A percentile compares a stretch with the other conserved stretches of the same genome.
These are phyloP conservation scores for Podotricha telesiphe DNA, from an alignment of 2,888 invertebrate species.

Conservation along the genomic window DNA sequence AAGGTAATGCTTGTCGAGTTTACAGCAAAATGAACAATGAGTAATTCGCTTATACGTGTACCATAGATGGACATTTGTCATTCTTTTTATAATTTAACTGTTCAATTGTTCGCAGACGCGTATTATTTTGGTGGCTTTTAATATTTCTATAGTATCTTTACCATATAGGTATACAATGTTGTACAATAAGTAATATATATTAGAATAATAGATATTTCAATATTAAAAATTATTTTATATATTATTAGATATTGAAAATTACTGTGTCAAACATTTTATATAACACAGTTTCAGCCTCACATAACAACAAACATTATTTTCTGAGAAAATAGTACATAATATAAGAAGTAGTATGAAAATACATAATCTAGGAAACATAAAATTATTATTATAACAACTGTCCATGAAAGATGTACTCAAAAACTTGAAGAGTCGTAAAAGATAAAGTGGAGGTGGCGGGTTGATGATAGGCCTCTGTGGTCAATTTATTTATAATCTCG, in stretches of 20 bases:
- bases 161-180: not conserved
- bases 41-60: constrained; percentile 67
- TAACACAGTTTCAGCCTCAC: not conserved
- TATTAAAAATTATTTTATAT: no score
- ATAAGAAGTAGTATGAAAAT: constrained; percentile 61
- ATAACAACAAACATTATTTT: not conserved
- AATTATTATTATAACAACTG: constrained; percentile 73
- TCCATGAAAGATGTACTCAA: constrained; percentile 63
- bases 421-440: constrained; percentile 76
- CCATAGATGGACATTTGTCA: constrained; percentile 53
- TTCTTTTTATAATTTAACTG: constrained; percentile 40
- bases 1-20: constrained; percentile 23
- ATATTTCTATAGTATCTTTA: not conserved
- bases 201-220: not conserved
- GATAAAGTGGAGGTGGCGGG: constrained; percentile 71
- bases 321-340: constrained; percentile 44
- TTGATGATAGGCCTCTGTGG: constrained; percentile 68
- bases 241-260: no score
- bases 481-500: constrained; percentile 82
- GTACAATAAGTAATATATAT: not conserved
- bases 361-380: constrained; percentile 55
- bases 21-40: constrained; percentile 60
- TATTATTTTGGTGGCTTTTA: constrained; percentile 15
- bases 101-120: constrained; percentile 41
- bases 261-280: not conserved